Percentiles rank a stretch among this genome's conserved stretches.
These are phyloP conservation scores for Aproaerema taeniolella DNA, from an alignment of 2,888 invertebrate species.

Conservation along the genomic window DNA sequence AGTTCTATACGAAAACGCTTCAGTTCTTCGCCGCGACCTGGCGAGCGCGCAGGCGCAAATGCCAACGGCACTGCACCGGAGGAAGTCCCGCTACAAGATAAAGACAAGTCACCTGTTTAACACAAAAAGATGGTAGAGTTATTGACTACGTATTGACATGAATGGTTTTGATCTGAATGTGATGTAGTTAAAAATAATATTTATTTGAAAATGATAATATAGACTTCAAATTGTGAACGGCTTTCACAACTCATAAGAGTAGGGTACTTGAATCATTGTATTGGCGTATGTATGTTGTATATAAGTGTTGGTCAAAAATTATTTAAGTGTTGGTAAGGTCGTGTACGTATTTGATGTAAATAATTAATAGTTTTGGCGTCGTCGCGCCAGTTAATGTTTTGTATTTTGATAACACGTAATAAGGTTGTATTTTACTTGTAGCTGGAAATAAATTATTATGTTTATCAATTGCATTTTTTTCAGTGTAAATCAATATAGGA, in stretches of 20 bases:
- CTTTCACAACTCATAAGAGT: background rate
- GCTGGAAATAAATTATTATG: conserved; percentile 27
- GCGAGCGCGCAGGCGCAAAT: conserved; percentile 38
- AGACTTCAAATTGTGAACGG: background rate
- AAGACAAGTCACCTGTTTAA: conserved; percentile 64
- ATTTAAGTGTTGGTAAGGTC: conserved; percentile 30
- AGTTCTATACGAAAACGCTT: conserved; percentile 65
- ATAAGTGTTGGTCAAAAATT: conserved; percentile 23
- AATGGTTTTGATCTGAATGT: conserved; percentile 62
- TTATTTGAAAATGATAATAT: conserved; percentile 27
- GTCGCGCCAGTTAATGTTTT: conserved; percentile 28
- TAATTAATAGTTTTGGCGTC: conserved; percentile 22
- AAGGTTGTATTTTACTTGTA: conserved; percentile 22
- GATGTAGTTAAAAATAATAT: conserved; percentile 26
- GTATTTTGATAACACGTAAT: conserved; percentile 27
- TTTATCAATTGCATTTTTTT: too few species aligned
- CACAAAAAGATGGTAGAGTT: conserved; percentile 34
- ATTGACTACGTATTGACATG: conserved; percentile 30
- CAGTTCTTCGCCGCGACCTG: conserved; percentile 48
- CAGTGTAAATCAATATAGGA: too few species aligned
- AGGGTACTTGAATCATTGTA: too few species aligned
- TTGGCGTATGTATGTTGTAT: conserved; percentile 3
- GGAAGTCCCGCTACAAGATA: conserved; percentile 65
- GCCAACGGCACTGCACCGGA: conserved; percentile 55
- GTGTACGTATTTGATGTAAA: conserved; percentile 27